Evolutionary conservation across 1,140 invertebrate genomes (phyloP), one percentile per base, ranked within the genome.

Genomic region (Achroia grisella): DNA sequence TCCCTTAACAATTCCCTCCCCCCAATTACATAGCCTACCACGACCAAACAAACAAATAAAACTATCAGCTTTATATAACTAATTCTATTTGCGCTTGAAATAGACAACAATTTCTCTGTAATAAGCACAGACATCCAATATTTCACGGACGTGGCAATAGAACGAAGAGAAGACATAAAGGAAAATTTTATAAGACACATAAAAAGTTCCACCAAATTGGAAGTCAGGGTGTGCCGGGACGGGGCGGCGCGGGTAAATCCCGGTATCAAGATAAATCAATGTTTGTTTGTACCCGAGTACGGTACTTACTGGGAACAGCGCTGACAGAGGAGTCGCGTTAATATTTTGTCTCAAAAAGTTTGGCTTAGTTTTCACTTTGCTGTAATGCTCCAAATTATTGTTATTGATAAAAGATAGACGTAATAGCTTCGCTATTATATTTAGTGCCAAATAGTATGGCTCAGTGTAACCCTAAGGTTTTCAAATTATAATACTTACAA

Each of bases 211-310:
- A 58, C 57, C 62, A 79, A 80, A 84, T 84, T 77, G 80, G 71
- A 81, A 84, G 80, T 84, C 80, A 74, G 71, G 45, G 56, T 37
- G 62, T 6, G 17, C 17, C 17, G 17, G 55, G 46, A 53, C 43
- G 57, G 55, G 59, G 64, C 60, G 39, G 34, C 55, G 50, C 52
- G 55, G 62, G 49, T 67, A 69, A 74, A 74, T 71, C 77, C 71
- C 51, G 52, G 77, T 79, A 78, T 81, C 75, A 78, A 73, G 72
- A 83, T 81, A 83, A 81, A 83, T 83, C 79, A 83, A 81, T 83
- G 71, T 81, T 80, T 69, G 71, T 72, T 57, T 62, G 58, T 55
- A 43, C 52, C 42, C 43, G 65, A 81, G 66, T 55, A 61, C 49
- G 67, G 61, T 69, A 76, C 67, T 78, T 74, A 67, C 29, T 47